Evolutionary conservation across 2,888 invertebrate species (phyloP).

Genomic region (Baccha elongata): DNA sequence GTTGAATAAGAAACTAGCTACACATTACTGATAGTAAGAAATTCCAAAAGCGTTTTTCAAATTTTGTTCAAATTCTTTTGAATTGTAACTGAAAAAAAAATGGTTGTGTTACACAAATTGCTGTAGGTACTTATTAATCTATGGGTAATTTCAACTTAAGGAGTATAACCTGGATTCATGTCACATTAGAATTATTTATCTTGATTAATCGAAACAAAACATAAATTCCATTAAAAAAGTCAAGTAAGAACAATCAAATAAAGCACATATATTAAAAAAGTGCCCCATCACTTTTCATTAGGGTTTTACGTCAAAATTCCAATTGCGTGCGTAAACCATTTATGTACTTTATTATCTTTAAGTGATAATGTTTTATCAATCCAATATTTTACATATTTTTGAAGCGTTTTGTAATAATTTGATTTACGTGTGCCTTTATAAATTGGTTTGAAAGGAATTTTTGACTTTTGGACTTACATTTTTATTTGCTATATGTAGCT

Average conservation of each 20-base stretch:
- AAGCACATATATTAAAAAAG: neutral
- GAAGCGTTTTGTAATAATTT: slow-evolving; percentile 12
- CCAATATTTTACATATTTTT: neutral
- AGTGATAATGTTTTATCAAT: slow-evolving; percentile 35
- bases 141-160: too few relatives aligned
- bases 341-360: slow-evolving; percentile 12
- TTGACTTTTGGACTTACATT: slow-evolving; percentile 4
- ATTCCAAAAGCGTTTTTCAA: too few relatives aligned
- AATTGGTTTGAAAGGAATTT: neutral
- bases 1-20: too few relatives aligned
- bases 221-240: slow-evolving; percentile 27
- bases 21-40: too few relatives aligned
- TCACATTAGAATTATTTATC: slow-evolving; percentile 7
- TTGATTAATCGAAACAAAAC: slow-evolving; percentile 27
- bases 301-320: slow-evolving; percentile 23
- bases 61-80: too few relatives aligned
- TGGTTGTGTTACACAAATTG: too few relatives aligned
- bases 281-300: neutral
- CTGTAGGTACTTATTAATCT: too few relatives aligned
- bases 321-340: slow-evolving; percentile 5
- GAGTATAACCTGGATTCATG: slow-evolving; percentile 14
- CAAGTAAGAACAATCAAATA: neutral
- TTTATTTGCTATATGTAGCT: too few relatives aligned
- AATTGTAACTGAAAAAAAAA: too few relatives aligned
- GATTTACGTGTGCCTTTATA: neutral